Evolutionary conservation across 2,888 invertebrate genomes (phyloP).

Genomic region (Chrysotoxum bicinctum): DNA sequence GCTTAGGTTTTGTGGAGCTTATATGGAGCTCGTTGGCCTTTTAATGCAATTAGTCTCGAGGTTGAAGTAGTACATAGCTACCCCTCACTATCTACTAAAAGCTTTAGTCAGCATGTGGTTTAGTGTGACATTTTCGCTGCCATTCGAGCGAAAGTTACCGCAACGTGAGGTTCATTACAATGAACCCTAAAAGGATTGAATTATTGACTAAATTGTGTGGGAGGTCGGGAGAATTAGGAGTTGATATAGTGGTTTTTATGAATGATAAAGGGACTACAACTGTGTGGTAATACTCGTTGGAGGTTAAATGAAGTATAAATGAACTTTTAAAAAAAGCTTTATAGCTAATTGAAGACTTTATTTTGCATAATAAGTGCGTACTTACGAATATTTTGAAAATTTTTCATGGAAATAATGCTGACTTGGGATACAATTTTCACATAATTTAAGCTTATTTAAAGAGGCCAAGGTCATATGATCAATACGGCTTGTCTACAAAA

Average conservation of each 20-base stretch:
- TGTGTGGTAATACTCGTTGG: neutral
- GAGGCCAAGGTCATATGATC: neutral
- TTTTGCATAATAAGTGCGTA: neutral
- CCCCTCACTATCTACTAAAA: constrained; percentile 15
- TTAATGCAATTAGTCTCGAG: constrained; percentile 68
- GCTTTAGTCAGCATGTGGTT: constrained; percentile 62
- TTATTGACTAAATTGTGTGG: constrained; percentile 22
- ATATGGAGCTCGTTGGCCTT: constrained; percentile 64
- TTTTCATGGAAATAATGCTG: neutral
- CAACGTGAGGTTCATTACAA: constrained; percentile 51
- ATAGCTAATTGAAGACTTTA: constrained; percentile 3
- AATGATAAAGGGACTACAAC: neutral
- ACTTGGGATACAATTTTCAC: neutral
- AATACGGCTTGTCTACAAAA: neutral
- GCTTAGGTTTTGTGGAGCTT: constrained; percentile 22
- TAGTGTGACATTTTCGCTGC: constrained; percentile 59
- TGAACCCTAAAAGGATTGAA: constrained; percentile 30
- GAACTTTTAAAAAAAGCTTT: neutral
- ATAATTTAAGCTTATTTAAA: neutral
- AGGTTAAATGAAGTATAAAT: neutral
- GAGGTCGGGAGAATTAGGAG: neutral
- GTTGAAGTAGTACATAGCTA: constrained; percentile 7
- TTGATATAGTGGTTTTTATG: neutral
- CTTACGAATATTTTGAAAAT: neutral
- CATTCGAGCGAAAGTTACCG: constrained; percentile 24